These are phyloP conservation scores for Chaetodon auriga DNA, from an alignment of 2,113 vertebrate species.

Conservation along the genomic window DNA sequence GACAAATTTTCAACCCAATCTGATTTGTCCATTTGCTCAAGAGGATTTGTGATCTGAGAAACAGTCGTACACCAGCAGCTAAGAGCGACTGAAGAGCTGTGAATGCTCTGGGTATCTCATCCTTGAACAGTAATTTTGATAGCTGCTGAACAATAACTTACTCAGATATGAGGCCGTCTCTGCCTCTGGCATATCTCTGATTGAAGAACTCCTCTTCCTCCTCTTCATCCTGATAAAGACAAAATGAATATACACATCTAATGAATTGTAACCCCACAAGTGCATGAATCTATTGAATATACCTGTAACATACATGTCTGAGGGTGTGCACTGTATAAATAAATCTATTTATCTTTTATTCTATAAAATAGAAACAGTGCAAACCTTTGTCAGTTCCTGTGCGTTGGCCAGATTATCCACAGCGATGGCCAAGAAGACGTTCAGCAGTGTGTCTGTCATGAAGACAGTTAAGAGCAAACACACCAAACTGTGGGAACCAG, in stretches of 20 bases:
- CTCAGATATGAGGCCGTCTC: conserved; percentile 98
- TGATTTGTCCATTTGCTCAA: background rate
- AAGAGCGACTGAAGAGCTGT: conserved; percentile 33
- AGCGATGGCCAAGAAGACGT: conserved; percentile 88
- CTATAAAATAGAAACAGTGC: background rate
- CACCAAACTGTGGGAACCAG: background rate
- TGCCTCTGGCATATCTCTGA: conserved; percentile 96
- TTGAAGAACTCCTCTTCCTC: conserved; percentile 98
- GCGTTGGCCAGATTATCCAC: conserved; percentile 88
- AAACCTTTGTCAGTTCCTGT: conserved; percentile 86
- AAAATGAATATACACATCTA: background rate
- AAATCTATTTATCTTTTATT: background rate
- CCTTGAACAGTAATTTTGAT: conserved; percentile 3
- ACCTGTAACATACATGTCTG: background rate
- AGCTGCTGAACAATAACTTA: conserved; percentile 84
- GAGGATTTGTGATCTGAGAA: conserved; percentile 29
- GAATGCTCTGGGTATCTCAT: conserved; percentile 33
- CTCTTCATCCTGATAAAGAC: conserved; percentile 91
- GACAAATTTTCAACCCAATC: conserved; percentile 9
- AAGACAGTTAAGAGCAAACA: conserved; percentile 65
- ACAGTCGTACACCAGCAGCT: background rate
- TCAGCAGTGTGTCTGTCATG: conserved; percentile 85
- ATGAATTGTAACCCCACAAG: too few species aligned
- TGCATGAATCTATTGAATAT: too few species aligned
- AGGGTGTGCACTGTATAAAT: background rate